Evolutionary conservation across 1,140 invertebrate species (phyloP), one percentile per base, ranked within the genome.

Genomic region (Eufriesea mexicana): DNA sequence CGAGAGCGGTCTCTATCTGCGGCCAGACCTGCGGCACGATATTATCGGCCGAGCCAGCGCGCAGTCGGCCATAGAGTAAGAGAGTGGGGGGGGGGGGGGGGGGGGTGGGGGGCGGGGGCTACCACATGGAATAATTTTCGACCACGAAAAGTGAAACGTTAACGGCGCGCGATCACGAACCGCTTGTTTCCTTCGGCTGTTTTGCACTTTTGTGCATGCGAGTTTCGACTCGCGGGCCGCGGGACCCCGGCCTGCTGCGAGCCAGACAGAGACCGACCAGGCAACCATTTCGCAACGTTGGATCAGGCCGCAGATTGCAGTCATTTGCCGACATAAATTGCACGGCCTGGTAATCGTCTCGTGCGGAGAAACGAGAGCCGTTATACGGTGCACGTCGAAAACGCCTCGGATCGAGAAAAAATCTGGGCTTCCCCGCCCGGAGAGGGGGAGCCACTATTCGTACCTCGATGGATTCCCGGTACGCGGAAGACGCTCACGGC

Each of bases 71-170:
- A 18, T 35, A 45, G 23, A n/a, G 9, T 4, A 1, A 25, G 23
- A 57, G 23, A n/a, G 55, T 47, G 51, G 16, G 75, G 35, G n/a
- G 35, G 23, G 18, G 66, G 10, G 49, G 35, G 16, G 20, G 14
- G 61, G 8, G 20, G 25, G 4, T 10, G 18, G 42, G 8, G 20
- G 18, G 55, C 68, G 47, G 55, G 42, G 49, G 47, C n/a, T n/a
- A n/a, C n/a, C n/a, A 35, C 49, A 54, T 61, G 59, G 86, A 89
- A 86, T 89, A 89, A 89, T 89, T 89, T 89, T 89, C 88, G 84
- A 89, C 88, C 71, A 83, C 87, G 87, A 89, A 89, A 89, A 89
- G 88, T 89, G 88, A 89, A 89, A 89, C 88, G 88, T 89, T 89
- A 89, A 89, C 88, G 88, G 85, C 84, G 80, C 62, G 67, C 87